Conservation (phyloP, 2,797 vertebrate genomes). For the Todus mexicanus region DNA sequence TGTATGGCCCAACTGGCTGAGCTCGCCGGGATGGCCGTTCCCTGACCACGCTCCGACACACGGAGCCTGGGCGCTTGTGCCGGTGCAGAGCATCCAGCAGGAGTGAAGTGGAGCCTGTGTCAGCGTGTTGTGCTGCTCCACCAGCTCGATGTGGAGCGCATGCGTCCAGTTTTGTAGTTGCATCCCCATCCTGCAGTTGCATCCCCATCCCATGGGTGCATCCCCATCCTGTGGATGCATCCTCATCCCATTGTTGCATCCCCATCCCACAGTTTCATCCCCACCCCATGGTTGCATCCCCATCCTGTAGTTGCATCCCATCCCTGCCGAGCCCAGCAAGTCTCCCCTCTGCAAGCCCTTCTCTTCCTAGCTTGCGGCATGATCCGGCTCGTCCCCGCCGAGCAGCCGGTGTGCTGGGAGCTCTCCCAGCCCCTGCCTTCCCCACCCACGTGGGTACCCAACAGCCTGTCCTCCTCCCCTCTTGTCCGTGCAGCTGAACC, state of each 20-base stretch:
- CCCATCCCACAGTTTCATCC: neutral
- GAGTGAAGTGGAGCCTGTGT: neutral
- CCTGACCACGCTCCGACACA: neutral
- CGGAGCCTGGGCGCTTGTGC: neutral
- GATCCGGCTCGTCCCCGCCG: accelerated
- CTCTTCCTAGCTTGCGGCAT: accelerated
- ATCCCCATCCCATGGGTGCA: neutral
- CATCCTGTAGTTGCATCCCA: neutral
- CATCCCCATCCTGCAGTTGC: neutral
- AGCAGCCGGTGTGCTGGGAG: accelerated
- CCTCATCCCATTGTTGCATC: neutral
- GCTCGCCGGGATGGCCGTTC: accelerated
- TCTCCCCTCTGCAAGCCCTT: accelerated
- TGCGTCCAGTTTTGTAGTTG: accelerated
- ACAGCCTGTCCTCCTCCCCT: neutral
- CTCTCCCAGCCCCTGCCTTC: neutral
- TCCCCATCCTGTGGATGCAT: neutral
- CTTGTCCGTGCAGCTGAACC: constrained; percentile 81
- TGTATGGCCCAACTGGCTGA: accelerated
- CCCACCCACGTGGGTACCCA: neutral
- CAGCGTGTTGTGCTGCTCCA: neutral
- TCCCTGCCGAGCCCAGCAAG: neutral
- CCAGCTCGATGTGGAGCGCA: accelerated
- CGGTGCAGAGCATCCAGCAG: neutral
- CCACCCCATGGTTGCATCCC: neutral